A percentile compares a stretch with the other conserved stretches of the same genome.
These are phyloP conservation scores for Tethea ocularis DNA, from an alignment of 2,888 invertebrate genomes.

Conservation along the genomic window DNA sequence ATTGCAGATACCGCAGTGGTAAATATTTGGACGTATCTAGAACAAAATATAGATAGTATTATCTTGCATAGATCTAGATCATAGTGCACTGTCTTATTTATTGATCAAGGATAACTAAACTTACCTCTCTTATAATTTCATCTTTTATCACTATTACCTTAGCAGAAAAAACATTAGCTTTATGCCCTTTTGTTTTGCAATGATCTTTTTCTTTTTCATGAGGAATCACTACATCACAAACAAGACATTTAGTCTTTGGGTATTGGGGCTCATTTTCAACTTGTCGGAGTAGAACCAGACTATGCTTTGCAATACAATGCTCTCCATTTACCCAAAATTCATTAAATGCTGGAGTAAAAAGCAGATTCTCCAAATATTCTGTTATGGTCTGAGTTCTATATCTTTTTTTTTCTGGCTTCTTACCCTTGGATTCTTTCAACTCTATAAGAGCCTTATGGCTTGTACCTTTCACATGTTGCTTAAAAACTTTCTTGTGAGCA, in stretches of 20 bases:
- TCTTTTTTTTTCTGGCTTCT: slow-evolving; percentile 26
- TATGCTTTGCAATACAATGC: slow-evolving; percentile 30
- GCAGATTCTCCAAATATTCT: slow-evolving; percentile 13
- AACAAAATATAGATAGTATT: slow-evolving; percentile 25
- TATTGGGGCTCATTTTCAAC: slow-evolving; percentile 33
- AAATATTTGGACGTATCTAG: slow-evolving; percentile 55
- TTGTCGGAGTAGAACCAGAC: slow-evolving; percentile 41
- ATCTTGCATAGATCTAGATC: too few species aligned
- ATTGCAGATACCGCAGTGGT: slow-evolving; percentile 65
- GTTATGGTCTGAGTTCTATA: slow-evolving; percentile 5
- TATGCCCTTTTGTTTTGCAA: slow-evolving; percentile 44
- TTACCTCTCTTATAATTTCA: slow-evolving; percentile 62
- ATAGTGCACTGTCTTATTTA: too few species aligned
- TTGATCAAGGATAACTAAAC: slow-evolving; percentile 9
- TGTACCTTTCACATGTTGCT: slow-evolving; percentile 48
- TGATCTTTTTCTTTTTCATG: slow-evolving; percentile 40
- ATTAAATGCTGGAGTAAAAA: slow-evolving; percentile 12
- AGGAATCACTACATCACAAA: slow-evolving; percentile 43
- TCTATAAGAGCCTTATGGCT: slow-evolving; percentile 52
- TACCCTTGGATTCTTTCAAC: slow-evolving; percentile 35
- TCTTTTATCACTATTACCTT: slow-evolving; percentile 33
- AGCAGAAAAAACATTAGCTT: slow-evolving; percentile 36
- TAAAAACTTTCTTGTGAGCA: slow-evolving; percentile 44
- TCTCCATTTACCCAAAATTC: slow-evolving; percentile 40
- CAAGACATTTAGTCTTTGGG: slow-evolving; percentile 49